These are phyloP conservation scores for Varanus komodoensis DNA, from an alignment of 2,113 vertebrate genomes.

Conservation along the genomic window DNA sequence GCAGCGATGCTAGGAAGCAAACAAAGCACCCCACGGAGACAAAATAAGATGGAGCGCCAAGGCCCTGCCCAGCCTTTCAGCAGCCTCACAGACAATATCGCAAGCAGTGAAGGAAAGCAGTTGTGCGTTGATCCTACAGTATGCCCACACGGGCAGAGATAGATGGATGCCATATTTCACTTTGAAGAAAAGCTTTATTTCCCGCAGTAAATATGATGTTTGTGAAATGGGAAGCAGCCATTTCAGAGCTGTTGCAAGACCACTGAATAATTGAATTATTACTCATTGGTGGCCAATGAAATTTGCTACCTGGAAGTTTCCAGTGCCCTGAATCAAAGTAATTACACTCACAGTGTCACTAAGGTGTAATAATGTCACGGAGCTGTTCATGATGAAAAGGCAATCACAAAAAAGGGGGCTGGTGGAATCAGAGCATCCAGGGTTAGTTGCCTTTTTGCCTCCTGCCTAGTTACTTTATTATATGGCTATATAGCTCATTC, in stretches of 20 bases:
- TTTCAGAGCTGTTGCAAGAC: slow-evolving; percentile 65
- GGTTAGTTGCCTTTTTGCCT: slow-evolving; percentile 57
- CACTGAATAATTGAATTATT: slow-evolving; percentile 75
- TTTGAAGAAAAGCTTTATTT: slow-evolving; percentile 60
- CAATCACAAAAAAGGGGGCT: slow-evolving; percentile 52
- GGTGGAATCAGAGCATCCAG: slow-evolving; percentile 60
- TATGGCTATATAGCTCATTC: slow-evolving; percentile 62
- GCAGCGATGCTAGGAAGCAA: slow-evolving; percentile 28
- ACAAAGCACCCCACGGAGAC: slow-evolving; percentile 15
- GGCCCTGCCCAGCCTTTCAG: slow-evolving; percentile 7
- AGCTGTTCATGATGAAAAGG: slow-evolving; percentile 56
- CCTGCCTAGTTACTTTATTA: slow-evolving; percentile 60
- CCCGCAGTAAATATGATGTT: slow-evolving; percentile 64
- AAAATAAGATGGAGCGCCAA: neutral
- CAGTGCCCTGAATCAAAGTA: slow-evolving; percentile 72
- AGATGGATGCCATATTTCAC: slow-evolving; percentile 60
- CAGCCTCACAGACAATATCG: slow-evolving; percentile 47
- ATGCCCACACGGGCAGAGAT: slow-evolving; percentile 42
- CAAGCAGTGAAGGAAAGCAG: slow-evolving; percentile 35
- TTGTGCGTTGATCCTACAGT: slow-evolving; percentile 39
- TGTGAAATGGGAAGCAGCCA: slow-evolving; percentile 66
- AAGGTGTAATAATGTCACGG: slow-evolving; percentile 56
- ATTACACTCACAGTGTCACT: slow-evolving; percentile 63
- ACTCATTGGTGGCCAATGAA: slow-evolving; percentile 59
- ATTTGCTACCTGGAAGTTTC: slow-evolving; percentile 70